phyloP scores from a whole-genome alignment of 2,113 vertebrate species.

The Trinectes maculatus region DNA sequence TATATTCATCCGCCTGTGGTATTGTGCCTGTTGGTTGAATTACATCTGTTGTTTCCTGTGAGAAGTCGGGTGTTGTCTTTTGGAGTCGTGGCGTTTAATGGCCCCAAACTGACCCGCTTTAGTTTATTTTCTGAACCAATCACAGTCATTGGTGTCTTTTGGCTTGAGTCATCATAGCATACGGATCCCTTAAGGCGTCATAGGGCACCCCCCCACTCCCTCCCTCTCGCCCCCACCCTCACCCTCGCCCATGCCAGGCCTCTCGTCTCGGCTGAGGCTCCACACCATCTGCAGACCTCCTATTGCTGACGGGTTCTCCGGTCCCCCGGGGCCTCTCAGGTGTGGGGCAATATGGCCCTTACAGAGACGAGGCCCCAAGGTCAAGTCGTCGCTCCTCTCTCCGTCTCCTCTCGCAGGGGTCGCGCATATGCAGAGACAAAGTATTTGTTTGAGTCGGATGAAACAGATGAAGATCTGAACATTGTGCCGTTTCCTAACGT shows the following conservation, averaged over 20 bases:
- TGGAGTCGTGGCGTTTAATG: too few relatives aligned
- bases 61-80: too few relatives aligned
- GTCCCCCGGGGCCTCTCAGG: constrained; percentile 51
- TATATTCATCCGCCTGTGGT: not conserved
- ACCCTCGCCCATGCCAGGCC: not conserved
- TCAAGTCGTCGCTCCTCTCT: constrained; percentile 11
- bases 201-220: not conserved
- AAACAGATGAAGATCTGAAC: too few relatives aligned
- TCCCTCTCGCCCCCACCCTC: not conserved
- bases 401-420: not conserved
- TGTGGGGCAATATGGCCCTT: constrained; percentile 67
- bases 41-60: too few relatives aligned
- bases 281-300: constrained; percentile 64
- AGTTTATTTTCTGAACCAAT: constrained; percentile 37
- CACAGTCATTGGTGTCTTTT: constrained; percentile 31
- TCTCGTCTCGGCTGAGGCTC: constrained; percentile 3
- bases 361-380: constrained; percentile 25
- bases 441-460: not conserved
- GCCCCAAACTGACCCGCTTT: constrained; percentile 6
- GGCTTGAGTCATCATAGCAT: constrained; percentile 62
- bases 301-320: constrained; percentile 24
- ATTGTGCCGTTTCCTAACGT: too few relatives aligned
- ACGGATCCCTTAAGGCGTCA: constrained; percentile 65
- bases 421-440: not conserved
- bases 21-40: too few relatives aligned